phyloP scores from a whole-genome alignment of 2,113 vertebrate genomes.

The Pelvicachromis taeniatus region DNA sequence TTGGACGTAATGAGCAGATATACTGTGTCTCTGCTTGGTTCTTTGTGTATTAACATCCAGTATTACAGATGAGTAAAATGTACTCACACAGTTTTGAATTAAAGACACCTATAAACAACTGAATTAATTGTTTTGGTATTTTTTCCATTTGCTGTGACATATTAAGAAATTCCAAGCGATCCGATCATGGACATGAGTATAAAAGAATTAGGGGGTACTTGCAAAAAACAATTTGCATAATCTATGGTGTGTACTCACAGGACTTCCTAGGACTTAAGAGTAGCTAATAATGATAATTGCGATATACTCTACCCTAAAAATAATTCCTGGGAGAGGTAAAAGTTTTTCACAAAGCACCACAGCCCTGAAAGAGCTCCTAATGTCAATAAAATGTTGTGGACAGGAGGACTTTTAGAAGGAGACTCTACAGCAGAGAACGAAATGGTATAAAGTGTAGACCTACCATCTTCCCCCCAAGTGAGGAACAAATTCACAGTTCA shows the following conservation, averaged over 20 bases:
- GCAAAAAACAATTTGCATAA: too few species aligned
- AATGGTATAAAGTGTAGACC: background rate
- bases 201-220: too few species aligned
- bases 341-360: background rate
- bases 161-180: background rate
- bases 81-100: background rate
- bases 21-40: background rate
- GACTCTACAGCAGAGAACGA: background rate
- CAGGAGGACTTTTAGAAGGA: background rate
- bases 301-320: background rate
- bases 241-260: background rate
- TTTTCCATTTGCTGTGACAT: background rate
- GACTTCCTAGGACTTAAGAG: background rate
- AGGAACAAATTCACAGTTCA: background rate
- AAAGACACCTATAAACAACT: background rate
- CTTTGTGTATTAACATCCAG: background rate
- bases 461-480: fast-evolving
- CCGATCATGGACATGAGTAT: too few species aligned
- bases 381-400: background rate
- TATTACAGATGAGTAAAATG: background rate
- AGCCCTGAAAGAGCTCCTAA: background rate
- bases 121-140: background rate
- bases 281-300: background rate
- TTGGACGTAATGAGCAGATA: background rate
- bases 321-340: background rate